These are phyloP conservation scores for Lordiphosa mommai DNA, from an alignment of 1,140 invertebrate species.

Conservation along the genomic window DNA sequence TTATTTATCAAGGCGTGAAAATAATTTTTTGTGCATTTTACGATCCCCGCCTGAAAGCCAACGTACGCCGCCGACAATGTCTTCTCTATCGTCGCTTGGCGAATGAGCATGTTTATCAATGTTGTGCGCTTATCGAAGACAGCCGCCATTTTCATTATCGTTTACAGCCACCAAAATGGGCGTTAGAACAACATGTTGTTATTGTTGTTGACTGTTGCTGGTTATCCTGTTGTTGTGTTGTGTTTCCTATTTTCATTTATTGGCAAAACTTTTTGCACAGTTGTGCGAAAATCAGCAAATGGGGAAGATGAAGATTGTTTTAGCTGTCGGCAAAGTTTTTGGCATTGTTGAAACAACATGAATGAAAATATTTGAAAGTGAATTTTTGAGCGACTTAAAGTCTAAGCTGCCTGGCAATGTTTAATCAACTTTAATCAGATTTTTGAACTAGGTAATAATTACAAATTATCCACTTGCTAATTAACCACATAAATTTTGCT, in stretches of 20 bases:
- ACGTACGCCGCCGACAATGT: no score
- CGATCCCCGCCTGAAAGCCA: no score
- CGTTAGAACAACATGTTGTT: conserved; percentile 65
- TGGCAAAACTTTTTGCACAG: conserved; percentile 64
- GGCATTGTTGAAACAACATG: conserved; percentile 36
- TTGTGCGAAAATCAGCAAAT: conserved; percentile 40
- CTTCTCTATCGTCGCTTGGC: neutral
- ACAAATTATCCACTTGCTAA: no score
- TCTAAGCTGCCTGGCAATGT: no score
- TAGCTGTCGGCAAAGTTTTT: conserved; percentile 56
- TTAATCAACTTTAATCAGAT: conserved; percentile 22
- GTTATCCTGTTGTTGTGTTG: conserved; percentile 35
- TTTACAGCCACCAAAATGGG: conserved; percentile 1
- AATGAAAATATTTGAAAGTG: conserved; percentile 13
- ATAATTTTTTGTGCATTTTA: no score
- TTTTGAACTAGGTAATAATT: no score
- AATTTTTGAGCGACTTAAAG: no score
- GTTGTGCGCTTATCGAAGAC: conserved; percentile 58
- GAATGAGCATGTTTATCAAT: conserved; percentile 65
- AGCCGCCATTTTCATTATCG: conserved; percentile 28
- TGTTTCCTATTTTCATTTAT: conserved; percentile 73
- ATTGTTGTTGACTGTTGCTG: conserved; percentile 24
- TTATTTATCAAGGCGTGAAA: no score
- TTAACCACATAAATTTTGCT: no score
- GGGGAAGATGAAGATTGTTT: conserved; percentile 5